Conservation (phyloP, 2,113 vertebrate species). For the Phalacrocorax pelagicus region DNA sequence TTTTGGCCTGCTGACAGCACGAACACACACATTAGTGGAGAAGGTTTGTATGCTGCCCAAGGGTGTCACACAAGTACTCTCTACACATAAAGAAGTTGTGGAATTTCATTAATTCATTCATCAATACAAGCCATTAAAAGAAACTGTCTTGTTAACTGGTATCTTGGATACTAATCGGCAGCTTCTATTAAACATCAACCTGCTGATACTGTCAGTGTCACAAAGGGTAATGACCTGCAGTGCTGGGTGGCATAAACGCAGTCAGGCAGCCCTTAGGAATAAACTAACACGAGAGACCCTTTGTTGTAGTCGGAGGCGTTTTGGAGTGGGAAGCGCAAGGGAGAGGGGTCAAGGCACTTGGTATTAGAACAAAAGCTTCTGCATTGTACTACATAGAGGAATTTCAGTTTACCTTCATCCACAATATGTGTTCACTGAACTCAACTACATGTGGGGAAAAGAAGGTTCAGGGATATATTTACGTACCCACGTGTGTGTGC, state of each 20-base stretch:
- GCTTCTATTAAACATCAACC: not conserved
- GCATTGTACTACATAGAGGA: not conserved
- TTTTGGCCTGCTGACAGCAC: not conserved
- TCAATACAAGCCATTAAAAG: constrained; percentile 12
- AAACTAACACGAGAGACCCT: not conserved
- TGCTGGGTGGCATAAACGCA: not conserved
- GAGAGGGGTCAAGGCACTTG: not conserved
- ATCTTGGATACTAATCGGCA: not conserved
- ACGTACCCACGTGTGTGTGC: not conserved
- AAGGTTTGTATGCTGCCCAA: not conserved
- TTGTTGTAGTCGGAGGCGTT: not conserved
- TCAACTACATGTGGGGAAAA: not conserved
- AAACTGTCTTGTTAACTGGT: not conserved
- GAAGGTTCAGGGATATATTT: not conserved
- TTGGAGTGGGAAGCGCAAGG: not conserved
- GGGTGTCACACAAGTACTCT: not conserved
- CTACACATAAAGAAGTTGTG: not conserved
- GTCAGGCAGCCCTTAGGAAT: not conserved
- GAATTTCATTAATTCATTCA: constrained; percentile 13
- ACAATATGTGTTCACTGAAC: not conserved
- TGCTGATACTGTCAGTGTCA: not conserved
- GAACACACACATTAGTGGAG: not conserved
- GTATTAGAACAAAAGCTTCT: not conserved
- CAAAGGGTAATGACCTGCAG: not conserved
- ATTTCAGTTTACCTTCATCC: not conserved